Conservation (phyloP, 2,113 vertebrate genomes). For the Ia io region DNA sequence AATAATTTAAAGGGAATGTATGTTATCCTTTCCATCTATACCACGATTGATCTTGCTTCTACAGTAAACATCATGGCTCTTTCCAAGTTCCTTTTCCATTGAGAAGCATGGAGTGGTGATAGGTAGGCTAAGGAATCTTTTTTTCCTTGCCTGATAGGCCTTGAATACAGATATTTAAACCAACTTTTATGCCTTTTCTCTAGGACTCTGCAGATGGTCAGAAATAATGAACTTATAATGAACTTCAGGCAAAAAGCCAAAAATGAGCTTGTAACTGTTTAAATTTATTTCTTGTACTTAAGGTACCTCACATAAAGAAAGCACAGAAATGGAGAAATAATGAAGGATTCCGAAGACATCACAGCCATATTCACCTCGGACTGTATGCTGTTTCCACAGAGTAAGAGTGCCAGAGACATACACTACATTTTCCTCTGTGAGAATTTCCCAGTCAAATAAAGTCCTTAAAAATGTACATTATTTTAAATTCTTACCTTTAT, state of each 20-base stretch:
- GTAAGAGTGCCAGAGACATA: background rate
- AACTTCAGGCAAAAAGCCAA: background rate
- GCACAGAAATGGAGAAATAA: background rate
- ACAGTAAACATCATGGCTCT: background rate
- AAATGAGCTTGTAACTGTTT: background rate
- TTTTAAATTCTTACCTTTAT: constrained; percentile 85
- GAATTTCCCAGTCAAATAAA: background rate
- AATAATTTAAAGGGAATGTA: background rate
- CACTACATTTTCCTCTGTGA: background rate
- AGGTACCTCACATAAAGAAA: background rate
- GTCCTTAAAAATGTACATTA: background rate
- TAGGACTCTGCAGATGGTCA: background rate
- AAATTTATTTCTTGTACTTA: constrained; percentile 6
- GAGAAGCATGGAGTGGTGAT: background rate
- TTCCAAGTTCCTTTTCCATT: background rate
- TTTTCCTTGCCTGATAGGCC: background rate
- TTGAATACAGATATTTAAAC: background rate
- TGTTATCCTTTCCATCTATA: background rate
- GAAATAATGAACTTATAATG: constrained; percentile 8
- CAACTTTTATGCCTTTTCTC: constrained; percentile 22
- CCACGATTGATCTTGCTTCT: background rate
- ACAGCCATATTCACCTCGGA: background rate
- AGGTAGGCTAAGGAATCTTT: background rate
- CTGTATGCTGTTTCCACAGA: background rate
- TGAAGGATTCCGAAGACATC: background rate